Conservation (phyloP, 1,140 invertebrate species). For the Diplogasteroides magnus region DNA sequence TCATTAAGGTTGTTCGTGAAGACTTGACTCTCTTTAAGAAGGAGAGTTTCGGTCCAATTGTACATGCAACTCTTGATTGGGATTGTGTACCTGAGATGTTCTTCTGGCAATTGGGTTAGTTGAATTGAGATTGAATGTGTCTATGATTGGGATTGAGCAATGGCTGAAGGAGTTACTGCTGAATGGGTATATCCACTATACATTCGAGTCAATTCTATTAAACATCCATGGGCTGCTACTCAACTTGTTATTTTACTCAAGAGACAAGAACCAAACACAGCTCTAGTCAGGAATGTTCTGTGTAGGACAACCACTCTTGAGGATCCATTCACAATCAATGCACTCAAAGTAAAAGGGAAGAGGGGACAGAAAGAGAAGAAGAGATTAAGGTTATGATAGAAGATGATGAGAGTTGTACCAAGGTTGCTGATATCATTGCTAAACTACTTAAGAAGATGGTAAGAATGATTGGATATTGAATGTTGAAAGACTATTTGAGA, state of each 20-base stretch:
- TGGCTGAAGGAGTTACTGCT: conserved; percentile 21
- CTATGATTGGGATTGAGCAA: not conserved
- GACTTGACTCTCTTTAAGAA: conserved; percentile 17
- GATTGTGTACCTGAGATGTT: conserved; percentile 12
- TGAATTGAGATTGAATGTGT: not conserved
- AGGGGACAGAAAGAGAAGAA: not conserved
- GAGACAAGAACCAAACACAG: conserved; percentile 16
- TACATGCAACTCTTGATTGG: conserved; percentile 12
- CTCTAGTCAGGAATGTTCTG: conserved; percentile 9
- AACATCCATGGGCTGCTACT: conserved; percentile 10
- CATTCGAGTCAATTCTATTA: conserved; percentile 3
- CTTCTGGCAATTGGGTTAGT: conserved; percentile 18
- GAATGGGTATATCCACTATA: conserved; percentile 15
- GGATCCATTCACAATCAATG: conserved; percentile 15
- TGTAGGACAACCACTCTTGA: not conserved
- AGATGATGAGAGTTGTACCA: conserved; percentile 9
- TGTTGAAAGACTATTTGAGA: not conserved
- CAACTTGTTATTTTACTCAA: conserved; percentile 21
- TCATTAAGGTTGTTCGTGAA: conserved; percentile 6
- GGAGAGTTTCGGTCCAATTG: conserved; percentile 11
- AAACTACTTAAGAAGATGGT: conserved; percentile 9
- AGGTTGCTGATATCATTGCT: conserved; percentile 10
- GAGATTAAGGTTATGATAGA: conserved; percentile 5
- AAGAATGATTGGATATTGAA: no score
- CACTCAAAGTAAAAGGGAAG: conserved; percentile 18